These are phyloP conservation scores for Chloroclystis v-ata DNA, from an alignment of 2,888 invertebrate species.

Conservation along the genomic window DNA sequence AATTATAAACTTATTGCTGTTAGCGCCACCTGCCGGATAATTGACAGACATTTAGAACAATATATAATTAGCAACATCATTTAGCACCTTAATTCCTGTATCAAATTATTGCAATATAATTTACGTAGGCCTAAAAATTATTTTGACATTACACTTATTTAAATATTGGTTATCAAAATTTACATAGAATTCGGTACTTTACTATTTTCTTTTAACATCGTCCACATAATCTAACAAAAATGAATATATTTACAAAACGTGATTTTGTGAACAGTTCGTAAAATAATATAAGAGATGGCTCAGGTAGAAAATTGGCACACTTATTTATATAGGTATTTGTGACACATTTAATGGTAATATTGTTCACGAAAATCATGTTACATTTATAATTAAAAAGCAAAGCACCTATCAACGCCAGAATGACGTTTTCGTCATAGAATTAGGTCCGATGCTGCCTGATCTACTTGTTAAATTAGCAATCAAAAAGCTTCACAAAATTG, in stretches of 20 bases:
- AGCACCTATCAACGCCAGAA: conserved; percentile 42
- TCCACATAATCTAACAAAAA: conserved; percentile 36
- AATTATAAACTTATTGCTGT: neutral
- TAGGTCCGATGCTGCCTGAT: conserved; percentile 20
- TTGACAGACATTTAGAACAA: neutral
- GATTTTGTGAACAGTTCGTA: conserved; percentile 21
- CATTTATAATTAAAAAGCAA: conserved; percentile 27
- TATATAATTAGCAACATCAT: neutral
- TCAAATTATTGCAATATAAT: neutral
- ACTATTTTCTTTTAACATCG: conserved; percentile 56
- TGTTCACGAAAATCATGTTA: conserved; percentile 25
- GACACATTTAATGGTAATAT: conserved; percentile 8
- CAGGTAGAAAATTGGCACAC: neutral
- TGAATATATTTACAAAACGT: conserved; percentile 36
- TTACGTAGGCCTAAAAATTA: neutral
- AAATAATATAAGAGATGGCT: conserved; percentile 6
- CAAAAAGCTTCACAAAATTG: conserved; percentile 59
- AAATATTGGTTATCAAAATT: neutral
- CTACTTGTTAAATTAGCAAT: conserved; percentile 42
- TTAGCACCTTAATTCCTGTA: conserved; percentile 7
- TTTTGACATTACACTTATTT: neutral
- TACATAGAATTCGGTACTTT: conserved; percentile 39
- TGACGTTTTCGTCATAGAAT: conserved; percentile 34
- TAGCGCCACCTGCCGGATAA: neutral
- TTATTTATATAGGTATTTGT: conserved; percentile 2